Evolutionary conservation across 2,888 invertebrate species (phyloP), one percentile per base, ranked within the genome.

Genomic region (Syrphus vitripennis): DNA sequence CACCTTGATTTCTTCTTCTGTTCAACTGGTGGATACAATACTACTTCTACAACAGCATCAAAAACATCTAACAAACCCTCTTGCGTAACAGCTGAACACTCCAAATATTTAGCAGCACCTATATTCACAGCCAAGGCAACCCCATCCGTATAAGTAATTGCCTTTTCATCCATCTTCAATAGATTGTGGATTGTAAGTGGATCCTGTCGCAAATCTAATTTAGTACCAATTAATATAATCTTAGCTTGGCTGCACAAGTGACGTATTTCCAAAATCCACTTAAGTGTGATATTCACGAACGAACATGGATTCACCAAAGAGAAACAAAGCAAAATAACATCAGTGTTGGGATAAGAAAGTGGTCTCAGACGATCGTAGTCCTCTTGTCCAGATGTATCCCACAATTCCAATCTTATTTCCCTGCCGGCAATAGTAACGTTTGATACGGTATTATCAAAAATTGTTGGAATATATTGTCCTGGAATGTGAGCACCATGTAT

Each of bases 401-500:
- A 91, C 6, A 91, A 90, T 0, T 92, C 92, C 80, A 91, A 81
- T 76, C 91, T 91, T 19, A 91, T 91, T 34, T 91, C 91, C 59
- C 91, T 92, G 7, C 91, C 91, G 79, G 92, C 92, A 87, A 91
- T 91, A 91, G 91, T 91, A 53, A 91, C 91, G 88, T 91, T 92
- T 65, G 91, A 91, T 29, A 91, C 91, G 61, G 91, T 92, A 69
- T 92, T 91, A 69, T 91, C 91, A 78, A 92, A 91, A 10, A 91
- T 91, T 1, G 91, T 91, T 55, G 91, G 91, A 69, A 91, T 92
- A 61, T 91, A 92, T 77, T 91, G 91, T 45, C 92, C 92, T 24
- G 91, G 57, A 92, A 92, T 88, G 91, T n/a, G n/a, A n/a, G 91
- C 88, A 92, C 91, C 59, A 91, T 91, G 14, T 91, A 37, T 91